Conservation (phyloP, 2,888 invertebrate genomes). For the Chymomyza procnemis region DNA sequence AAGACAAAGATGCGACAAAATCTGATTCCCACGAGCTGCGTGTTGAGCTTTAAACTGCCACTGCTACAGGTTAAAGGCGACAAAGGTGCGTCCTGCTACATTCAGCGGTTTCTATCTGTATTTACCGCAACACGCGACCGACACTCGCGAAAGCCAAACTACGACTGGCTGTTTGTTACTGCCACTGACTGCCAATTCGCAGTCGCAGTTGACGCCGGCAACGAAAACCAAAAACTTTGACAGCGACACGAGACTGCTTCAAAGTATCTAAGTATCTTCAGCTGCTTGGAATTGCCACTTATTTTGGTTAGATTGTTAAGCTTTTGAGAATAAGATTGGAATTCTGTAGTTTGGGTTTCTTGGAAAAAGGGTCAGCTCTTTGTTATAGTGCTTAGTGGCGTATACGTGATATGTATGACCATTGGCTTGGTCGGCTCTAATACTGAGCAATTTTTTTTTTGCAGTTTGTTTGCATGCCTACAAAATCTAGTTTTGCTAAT, state of each 20-base stretch:
- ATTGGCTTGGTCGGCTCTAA: not conserved
- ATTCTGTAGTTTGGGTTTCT: conserved; percentile 28
- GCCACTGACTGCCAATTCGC: conserved; percentile 24
- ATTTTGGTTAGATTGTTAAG: not conserved
- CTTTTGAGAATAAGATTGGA: conserved; percentile 13
- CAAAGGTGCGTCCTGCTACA: conserved; percentile 66
- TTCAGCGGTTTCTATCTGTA: conserved; percentile 20
- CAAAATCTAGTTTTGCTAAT: not conserved
- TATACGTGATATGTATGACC: conserved; percentile 41
- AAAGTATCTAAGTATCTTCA: not conserved
- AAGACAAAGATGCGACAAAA: not conserved
- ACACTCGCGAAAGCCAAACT: conserved; percentile 60
- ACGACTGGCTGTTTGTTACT: conserved; percentile 47
- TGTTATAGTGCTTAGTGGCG: conserved; percentile 24
- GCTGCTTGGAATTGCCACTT: not conserved
- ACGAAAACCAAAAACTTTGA: conserved; percentile 11
- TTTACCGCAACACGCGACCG: conserved; percentile 35
- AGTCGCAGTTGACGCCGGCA: conserved; percentile 21
- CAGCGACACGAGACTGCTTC: not conserved
- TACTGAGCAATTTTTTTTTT: not conserved
- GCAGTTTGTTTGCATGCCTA: not conserved
- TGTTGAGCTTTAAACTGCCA: not conserved
- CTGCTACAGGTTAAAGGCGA: not conserved
- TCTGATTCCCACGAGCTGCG: not conserved
- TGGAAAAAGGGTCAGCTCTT: conserved; percentile 42